Percentiles rank a stretch among this genome's conserved stretches.
These are phyloP conservation scores for Holothuria glaberrima DNA, from an alignment of 35 echinoderm and acorn worm genomes.

Conservation along the genomic window DNA sequence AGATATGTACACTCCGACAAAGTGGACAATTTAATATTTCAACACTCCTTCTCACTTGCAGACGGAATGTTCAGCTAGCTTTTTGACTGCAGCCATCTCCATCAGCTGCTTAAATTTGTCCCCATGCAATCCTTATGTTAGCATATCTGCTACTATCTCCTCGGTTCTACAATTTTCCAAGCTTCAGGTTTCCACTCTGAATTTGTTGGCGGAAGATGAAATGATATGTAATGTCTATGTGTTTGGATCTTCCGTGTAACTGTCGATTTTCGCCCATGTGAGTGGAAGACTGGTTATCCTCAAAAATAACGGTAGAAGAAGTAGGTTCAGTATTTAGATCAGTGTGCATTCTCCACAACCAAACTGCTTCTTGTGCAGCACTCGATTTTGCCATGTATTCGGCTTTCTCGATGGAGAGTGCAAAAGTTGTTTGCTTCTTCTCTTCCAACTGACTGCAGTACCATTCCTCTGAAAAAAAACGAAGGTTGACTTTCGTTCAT, in stretches of 20 bases:
- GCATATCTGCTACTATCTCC: neutral
- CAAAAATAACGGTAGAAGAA: too few relatives aligned
- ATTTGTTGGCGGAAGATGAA: neutral
- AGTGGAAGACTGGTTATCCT: too few relatives aligned
- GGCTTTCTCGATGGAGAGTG: neutral
- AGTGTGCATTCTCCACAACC: neutral
- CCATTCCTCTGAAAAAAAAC: neutral
- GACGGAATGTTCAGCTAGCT: too few relatives aligned
- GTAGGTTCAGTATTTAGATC: neutral
- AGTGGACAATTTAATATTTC: too few relatives aligned
- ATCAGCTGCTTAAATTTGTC: neutral
- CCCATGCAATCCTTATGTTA: neutral
- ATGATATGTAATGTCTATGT: slow-evolving; percentile 1
- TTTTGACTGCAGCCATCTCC: neutral
- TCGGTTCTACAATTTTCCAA: slow-evolving; percentile 1
- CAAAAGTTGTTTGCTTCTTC: neutral
- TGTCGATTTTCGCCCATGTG: neutral
- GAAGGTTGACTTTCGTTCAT: slow-evolving; percentile 3
- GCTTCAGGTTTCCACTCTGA: neutral
- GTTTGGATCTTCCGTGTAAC: neutral
- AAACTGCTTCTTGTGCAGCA: slow-evolving; percentile 14
- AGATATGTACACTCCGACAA: too few relatives aligned
- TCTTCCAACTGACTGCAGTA: too few relatives aligned
- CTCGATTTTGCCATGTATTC: neutral
- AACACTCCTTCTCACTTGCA: too few relatives aligned